Base-by-base conservation (phyloP, 2,113 vertebrate species). In the Phocoena phocoena region DNA sequence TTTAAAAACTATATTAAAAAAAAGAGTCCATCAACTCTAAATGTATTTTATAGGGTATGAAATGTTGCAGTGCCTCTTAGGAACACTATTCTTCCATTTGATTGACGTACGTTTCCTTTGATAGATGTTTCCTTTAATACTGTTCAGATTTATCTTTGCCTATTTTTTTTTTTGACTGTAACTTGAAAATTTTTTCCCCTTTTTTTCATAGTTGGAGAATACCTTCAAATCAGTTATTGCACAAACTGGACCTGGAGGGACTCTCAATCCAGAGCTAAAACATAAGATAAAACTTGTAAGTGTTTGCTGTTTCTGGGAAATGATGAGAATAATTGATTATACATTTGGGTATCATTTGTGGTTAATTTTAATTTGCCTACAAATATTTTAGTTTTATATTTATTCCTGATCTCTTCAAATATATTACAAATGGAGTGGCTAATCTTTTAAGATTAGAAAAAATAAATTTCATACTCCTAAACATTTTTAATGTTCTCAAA, bases 271-370 rank as follows among this genome's bases (percentile, higher is more conserved):
- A 50, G 99, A 99, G 65, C 98, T 99, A 70, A 99, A 99, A 93
- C 98, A 98, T 67, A 99, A 99, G 89, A 98, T 99, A 55, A 98
- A 82, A 86, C 98, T 98, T 98, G 99, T 99, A 96, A 98, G 98
- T 98, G n/a, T 94, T 91, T 92, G 92, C 38, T 41, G 10, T 90
- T 93, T 92, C 44, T 84, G 55, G 36, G 62, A 87, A 94, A 79
- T 55, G 41, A 14, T 26, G 88, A n/a, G 28, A 95, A 58, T 83
- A 70, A 58, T 79, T 70, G n/a, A 31, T 92, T 86, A 65, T 83
- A 60, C 26, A 44, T 68, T 60, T 91, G 68, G n/a, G 21, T 92
- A 60, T 77, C 25, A 70, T 58, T 79, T 95, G 21, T 93, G 21
- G 31, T 88, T 95, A 76, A 83, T 55, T 90, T 93, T 71, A 93